Conservation (phyloP, 2,888 invertebrate species). For the Ecliptopera silaceata region DNA sequence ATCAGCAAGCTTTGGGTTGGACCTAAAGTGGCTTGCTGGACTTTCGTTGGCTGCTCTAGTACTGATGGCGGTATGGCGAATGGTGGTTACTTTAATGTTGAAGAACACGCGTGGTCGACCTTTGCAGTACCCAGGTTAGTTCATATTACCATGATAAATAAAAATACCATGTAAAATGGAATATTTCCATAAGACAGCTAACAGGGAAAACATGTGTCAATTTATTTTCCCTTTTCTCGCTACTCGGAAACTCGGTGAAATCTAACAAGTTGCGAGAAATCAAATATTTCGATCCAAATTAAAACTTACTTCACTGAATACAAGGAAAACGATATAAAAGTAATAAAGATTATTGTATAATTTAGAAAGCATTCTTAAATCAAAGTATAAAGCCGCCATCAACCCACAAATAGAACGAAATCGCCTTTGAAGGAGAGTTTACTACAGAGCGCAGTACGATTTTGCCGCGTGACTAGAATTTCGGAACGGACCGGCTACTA, state of each 20-base stretch:
- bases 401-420: constrained; percentile 52
- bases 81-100: constrained; percentile 1
- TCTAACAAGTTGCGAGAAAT: too few relatives aligned
- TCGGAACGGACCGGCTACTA: constrained; percentile 47
- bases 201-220: too few relatives aligned
- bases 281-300: too few relatives aligned
- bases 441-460: constrained; percentile 59
- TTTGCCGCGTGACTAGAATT: constrained; percentile 67
- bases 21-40: constrained; percentile 11
- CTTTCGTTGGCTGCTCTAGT: constrained; percentile 8
- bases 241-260: too few relatives aligned
- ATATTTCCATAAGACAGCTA: too few relatives aligned
- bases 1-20: constrained; percentile 9
- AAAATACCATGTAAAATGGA: too few relatives aligned
- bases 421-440: constrained; percentile 54
- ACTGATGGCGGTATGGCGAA: constrained; percentile 14
- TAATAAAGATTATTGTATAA: neutral
- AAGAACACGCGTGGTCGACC: constrained; percentile 13
- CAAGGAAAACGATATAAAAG: too few relatives aligned
- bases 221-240: too few relatives aligned
- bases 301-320: too few relatives aligned
- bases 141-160: neutral
- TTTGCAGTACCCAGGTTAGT: constrained; percentile 17
- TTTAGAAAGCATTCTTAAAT: neutral
- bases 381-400: neutral